phyloP scores from a whole-genome alignment of 1,140 invertebrate species.

The Mesaphorura yosii region DNA sequence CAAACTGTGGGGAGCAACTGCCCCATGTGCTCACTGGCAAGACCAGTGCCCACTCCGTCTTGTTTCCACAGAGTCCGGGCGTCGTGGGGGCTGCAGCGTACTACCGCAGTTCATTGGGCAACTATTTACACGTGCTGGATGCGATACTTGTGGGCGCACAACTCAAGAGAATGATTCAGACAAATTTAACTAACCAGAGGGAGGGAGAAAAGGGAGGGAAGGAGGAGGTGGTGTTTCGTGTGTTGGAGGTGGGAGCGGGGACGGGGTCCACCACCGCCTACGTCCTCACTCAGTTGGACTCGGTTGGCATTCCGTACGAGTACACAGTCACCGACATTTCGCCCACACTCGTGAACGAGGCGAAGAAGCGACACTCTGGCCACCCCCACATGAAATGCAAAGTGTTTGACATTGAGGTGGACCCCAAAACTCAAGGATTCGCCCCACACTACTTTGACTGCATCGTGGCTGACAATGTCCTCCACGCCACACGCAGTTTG shows the following conservation, averaged over 20 bases:
- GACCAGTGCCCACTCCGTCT: neutral
- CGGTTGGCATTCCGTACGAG: neutral
- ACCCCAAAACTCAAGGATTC: slow-evolving; percentile 12
- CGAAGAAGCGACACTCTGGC: slow-evolving; percentile 3
- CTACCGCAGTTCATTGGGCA: too few relatives aligned
- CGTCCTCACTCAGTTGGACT: neutral
- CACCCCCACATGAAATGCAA: slow-evolving; percentile 1
- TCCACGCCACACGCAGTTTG: slow-evolving; percentile 9
- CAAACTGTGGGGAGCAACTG: neutral
- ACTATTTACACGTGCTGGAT: neutral
- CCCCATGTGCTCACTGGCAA: neutral
- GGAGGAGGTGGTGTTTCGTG: neutral
- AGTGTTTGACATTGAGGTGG: slow-evolving; percentile 11
- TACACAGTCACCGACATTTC: slow-evolving; percentile 17
- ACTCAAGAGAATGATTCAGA: neutral
- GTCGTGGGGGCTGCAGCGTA: too few relatives aligned
- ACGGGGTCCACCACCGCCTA: neutral
- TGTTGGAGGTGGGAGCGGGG: slow-evolving; percentile 16
- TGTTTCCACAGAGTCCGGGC: too few relatives aligned
- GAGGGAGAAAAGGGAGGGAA: neutral
- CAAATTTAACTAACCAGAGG: neutral
- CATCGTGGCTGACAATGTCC: slow-evolving; percentile 4
- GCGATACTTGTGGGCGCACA: neutral
- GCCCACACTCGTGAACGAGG: neutral
- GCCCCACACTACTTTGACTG: slow-evolving; percentile 8